phyloP scores from a whole-genome alignment of 2,797 vertebrate genomes.

The Lycodopsis pacificus region DNA sequence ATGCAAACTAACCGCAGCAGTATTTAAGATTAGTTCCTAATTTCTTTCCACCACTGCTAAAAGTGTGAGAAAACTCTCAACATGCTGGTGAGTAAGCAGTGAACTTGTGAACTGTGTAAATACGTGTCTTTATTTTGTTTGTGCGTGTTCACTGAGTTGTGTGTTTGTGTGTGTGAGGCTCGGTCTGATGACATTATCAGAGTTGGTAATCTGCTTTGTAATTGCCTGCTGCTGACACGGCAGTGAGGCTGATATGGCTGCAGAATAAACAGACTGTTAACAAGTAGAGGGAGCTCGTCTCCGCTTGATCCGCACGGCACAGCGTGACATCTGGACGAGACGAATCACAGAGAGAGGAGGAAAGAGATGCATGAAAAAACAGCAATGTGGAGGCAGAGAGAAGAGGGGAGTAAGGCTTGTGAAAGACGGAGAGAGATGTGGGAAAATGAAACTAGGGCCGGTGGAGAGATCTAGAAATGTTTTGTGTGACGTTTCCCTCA shows the following conservation, averaged over 20 bases:
- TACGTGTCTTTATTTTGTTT: constrained; percentile 22
- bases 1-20: background rate
- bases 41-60: background rate
- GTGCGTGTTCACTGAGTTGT: constrained; percentile 23
- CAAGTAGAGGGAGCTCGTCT: constrained; percentile 59
- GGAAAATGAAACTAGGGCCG: background rate
- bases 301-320: constrained; percentile 31
- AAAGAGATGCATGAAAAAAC: background rate
- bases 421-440: background rate
- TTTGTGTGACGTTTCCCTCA: background rate
- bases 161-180: constrained; percentile 42
- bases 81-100: constrained; percentile 26
- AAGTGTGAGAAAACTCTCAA: background rate
- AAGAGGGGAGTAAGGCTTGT: background rate
- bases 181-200: constrained; percentile 72
- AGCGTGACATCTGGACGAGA: constrained; percentile 44
- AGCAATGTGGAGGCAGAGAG: constrained; percentile 6
- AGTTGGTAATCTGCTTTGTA: constrained; percentile 71
- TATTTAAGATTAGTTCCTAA: background rate
- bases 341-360: background rate
- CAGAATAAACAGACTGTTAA: constrained; percentile 67
- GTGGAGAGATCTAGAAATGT: background rate
- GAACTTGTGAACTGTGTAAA: constrained; percentile 35
- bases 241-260: constrained; percentile 56
- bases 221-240: constrained; percentile 71